Evolutionary conservation across 2,797 vertebrate species (phyloP), one percentile per base, ranked within the genome.

Genomic region (Enteromius anoplus): DNA sequence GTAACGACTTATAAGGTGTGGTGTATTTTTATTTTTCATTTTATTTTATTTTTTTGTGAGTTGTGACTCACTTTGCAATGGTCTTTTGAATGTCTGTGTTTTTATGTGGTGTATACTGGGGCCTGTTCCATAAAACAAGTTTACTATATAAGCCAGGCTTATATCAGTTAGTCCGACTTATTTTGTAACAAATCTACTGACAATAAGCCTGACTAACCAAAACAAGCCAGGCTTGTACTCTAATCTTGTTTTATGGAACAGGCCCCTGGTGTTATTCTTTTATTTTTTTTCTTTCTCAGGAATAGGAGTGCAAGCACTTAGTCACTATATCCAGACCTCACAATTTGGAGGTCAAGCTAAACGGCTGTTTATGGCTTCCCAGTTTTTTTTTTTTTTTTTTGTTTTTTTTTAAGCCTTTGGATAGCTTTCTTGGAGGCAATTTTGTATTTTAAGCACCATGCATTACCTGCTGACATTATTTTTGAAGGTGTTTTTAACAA

Each of bases 241-340:
- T 26, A 26, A 26, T 26, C 26, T 26, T 26, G 26, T 26, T 26
- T 26, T 26, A 26, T 26, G 26, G 26, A 26, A 26, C 26, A 26
- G 26, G 26, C 26, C 26, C 26, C 26, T 26, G 11, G 45, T 47
- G 12, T 47, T 4, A 8, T 3, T 75, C 15, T 51, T 73, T 19
- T 51, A 1, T 53, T 8, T 55, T 55, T 53, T 55, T 9, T 51
- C 2, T 23, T 1, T 42, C 42, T 11, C 42, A 26, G 49, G 17
- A 1, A 40, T 75, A 8, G 34, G 34, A 23, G 21, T 40, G 73
- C 34, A 75, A 55, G 53, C 53, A 19, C 21, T 55, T 37, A 60
- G 34, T 58, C 53, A 75, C 53, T 14, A 26, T 58, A 40, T 40
- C 21, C 53, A 75, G n/a, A 75, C 73, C 34, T 58, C n/a, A 37